Percentiles rank a stretch among this genome's conserved stretches.
Conservation (phyloP, 2,797 vertebrate genomes). For the Ptychadena robeensis region DNA sequence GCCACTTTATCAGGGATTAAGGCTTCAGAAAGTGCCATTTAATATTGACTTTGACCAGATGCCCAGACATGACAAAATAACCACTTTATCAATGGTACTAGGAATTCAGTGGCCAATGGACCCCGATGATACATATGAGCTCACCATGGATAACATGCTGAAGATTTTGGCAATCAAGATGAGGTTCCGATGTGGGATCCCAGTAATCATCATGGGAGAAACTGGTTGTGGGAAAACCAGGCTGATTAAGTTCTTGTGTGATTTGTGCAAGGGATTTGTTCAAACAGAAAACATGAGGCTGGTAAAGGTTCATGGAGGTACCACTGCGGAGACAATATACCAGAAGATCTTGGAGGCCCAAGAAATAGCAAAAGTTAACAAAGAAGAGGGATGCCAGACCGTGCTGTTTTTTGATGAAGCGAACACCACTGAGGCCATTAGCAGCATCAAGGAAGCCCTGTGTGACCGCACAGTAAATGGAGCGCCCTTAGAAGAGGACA, state of each 20-base stretch:
- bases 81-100: conserved; percentile 83
- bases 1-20: conserved; percentile 79
- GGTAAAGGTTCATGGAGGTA: conserved; percentile 96
- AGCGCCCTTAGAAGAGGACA: conserved; percentile 68
- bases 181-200: conserved; percentile 94
- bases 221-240: conserved; percentile 96
- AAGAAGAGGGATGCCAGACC: conserved; percentile 80
- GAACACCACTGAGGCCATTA: conserved; percentile 92
- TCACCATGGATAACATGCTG: conserved; percentile 91
- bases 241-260: conserved; percentile 90
- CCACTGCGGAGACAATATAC: conserved; percentile 85
- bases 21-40: conserved; percentile 87
- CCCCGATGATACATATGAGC: conserved; percentile 92
- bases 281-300: conserved; percentile 87
- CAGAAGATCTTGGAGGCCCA: conserved; percentile 84
- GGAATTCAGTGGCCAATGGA: conserved; percentile 81
- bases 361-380: conserved; percentile 78
- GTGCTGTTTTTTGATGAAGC: conserved; percentile 96
- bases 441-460: conserved; percentile 93
- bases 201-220: conserved; percentile 96
- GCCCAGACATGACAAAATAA: conserved; percentile 84
- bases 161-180: conserved; percentile 97
- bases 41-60: conserved; percentile 86
- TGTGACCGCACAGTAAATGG: conserved; percentile 88
- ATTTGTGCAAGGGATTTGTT: conserved; percentile 74